Percentiles rank a stretch among this genome's conserved stretches.
phyloP scores from a whole-genome alignment of 2,888 invertebrate genomes.

The Lacanobia oleracea region DNA sequence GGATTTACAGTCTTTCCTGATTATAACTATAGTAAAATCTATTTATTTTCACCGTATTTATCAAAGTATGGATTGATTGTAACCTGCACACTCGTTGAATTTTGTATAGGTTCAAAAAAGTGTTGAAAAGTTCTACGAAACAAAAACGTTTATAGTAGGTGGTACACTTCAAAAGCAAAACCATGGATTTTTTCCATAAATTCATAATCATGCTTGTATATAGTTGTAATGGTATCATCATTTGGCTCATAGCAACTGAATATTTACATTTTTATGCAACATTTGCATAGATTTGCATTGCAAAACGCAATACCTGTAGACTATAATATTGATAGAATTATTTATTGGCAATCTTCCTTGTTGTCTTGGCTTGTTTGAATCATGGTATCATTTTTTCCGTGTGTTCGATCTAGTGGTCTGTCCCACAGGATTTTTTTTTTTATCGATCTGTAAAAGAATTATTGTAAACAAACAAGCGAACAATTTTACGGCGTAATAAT shows the following conservation, averaged over 20 bases:
- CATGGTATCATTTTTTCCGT: not conserved
- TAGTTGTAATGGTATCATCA: not conserved
- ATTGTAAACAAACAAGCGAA: too few species aligned
- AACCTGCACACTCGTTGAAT: too few species aligned
- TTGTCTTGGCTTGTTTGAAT: not conserved
- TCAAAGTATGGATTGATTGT: too few species aligned
- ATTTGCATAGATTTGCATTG: constrained; percentile 7
- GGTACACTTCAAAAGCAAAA: too few species aligned
- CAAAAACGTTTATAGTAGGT: too few species aligned
- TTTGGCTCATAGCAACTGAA: not conserved
- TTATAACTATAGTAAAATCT: not conserved
- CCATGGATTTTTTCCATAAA: not conserved
- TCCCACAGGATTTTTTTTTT: not conserved
- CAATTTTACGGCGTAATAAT: too few species aligned
- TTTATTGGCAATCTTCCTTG: not conserved
- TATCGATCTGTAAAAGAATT: too few species aligned
- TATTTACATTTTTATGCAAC: not conserved
- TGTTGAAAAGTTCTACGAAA: too few species aligned
- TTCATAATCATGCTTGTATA: not conserved
- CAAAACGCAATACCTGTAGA: not conserved
- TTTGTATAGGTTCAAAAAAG: too few species aligned
- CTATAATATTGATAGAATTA: not conserved
- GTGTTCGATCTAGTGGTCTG: not conserved
- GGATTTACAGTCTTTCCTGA: constrained; percentile 11
- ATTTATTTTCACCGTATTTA: too few species aligned